These are phyloP conservation scores for Stomatorhinus walkeri DNA, from an alignment of 2,797 vertebrate genomes.

Conservation along the genomic window DNA sequence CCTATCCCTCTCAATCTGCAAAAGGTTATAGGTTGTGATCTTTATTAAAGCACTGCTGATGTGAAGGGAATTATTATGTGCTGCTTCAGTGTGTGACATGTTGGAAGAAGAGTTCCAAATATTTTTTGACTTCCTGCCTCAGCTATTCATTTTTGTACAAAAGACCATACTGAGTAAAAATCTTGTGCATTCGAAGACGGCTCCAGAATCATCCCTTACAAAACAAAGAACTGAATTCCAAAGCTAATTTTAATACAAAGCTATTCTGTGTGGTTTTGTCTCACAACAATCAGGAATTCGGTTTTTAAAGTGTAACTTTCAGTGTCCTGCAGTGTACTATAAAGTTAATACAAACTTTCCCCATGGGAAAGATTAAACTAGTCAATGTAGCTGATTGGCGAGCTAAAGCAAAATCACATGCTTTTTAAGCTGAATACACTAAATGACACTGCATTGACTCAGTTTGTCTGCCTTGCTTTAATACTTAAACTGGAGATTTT, in stretches of 20 bases:
- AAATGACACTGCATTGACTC: background rate
- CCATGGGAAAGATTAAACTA: slow-evolving; percentile 2
- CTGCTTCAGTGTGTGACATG: background rate
- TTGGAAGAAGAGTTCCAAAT: background rate
- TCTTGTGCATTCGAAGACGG: background rate
- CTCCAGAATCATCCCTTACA: background rate
- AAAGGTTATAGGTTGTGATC: slow-evolving; percentile 7
- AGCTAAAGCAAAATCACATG: background rate
- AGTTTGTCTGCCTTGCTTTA: background rate
- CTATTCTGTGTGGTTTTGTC: background rate
- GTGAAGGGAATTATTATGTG: background rate
- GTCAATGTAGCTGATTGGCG: background rate
- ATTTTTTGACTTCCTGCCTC: background rate
- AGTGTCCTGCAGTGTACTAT: background rate
- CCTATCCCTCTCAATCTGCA: background rate
- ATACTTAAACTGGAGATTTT: background rate
- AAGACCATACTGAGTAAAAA: background rate
- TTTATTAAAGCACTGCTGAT: background rate
- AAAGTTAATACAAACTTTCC: background rate
- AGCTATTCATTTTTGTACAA: background rate
- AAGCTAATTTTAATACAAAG: background rate
- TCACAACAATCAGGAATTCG: background rate
- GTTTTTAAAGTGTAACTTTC: background rate
- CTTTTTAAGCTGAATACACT: background rate
- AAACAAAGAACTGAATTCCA: background rate